These are phyloP conservation scores for Drosophila neoperkinsi DNA, from an alignment of 2,888 invertebrate species.

Conservation along the genomic window DNA sequence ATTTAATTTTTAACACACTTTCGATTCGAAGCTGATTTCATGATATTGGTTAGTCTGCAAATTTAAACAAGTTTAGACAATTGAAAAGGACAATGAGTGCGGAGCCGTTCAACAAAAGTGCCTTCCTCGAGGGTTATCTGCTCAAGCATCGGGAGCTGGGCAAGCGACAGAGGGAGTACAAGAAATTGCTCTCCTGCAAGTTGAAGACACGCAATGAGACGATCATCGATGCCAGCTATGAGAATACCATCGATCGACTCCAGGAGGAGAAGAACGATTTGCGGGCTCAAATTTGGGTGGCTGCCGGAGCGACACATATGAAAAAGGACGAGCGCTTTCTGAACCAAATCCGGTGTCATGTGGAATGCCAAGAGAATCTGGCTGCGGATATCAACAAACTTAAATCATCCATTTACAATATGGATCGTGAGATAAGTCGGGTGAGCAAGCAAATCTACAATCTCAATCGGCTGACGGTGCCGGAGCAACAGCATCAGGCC, in stretches of 20 bases:
- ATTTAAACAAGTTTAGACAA: constrained; percentile 18
- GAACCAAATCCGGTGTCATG: constrained; percentile 77
- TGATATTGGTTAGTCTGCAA: constrained; percentile 29
- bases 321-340: constrained; percentile 69
- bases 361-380: constrained; percentile 82
- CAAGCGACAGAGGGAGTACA: constrained; percentile 83
- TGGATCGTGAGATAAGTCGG: constrained; percentile 81
- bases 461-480: constrained; percentile 81
- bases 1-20: neutral
- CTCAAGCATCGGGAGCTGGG: constrained; percentile 81
- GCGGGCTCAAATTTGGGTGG: constrained; percentile 83
- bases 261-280: constrained; percentile 80
- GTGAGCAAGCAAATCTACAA: constrained; percentile 81
- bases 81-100: constrained; percentile 38
- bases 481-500: constrained; percentile 82
- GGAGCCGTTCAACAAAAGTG: constrained; percentile 57
- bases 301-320: constrained; percentile 75
- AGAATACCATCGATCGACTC: constrained; percentile 77
- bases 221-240: constrained; percentile 78
- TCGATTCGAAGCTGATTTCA: neutral
- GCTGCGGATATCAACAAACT: constrained; percentile 76
- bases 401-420: constrained; percentile 75
- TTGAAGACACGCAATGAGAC: constrained; percentile 78
- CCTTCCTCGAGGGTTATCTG: constrained; percentile 72
- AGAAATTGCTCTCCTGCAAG: constrained; percentile 79